These are phyloP conservation scores for Dipodomys merriami DNA, from an alignment of 2,113 vertebrate species.

Conservation along the genomic window DNA sequence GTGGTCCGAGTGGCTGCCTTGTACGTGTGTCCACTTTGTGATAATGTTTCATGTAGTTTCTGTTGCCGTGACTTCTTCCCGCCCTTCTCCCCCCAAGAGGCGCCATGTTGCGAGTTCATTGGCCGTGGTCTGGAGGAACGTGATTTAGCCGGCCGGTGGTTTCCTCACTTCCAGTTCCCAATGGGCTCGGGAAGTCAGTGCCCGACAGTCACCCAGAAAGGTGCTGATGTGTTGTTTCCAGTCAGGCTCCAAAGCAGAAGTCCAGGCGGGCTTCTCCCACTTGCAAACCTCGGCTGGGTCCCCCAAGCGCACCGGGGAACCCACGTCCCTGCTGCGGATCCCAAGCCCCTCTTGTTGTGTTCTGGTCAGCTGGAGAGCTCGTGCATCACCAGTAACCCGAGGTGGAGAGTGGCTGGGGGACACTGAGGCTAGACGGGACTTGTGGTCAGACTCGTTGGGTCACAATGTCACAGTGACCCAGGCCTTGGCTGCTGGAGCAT, in stretches of 20 bases:
- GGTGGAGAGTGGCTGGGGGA: neutral
- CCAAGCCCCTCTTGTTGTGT: rapidly evolving
- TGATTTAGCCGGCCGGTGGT: rapidly evolving
- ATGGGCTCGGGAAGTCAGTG: neutral
- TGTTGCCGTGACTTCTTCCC: neutral
- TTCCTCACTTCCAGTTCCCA: constrained; percentile 39
- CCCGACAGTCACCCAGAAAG: neutral
- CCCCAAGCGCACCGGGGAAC: neutral
- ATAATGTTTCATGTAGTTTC: neutral
- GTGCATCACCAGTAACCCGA: rapidly evolving
- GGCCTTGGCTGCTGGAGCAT: neutral
- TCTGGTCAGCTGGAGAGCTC: rapidly evolving
- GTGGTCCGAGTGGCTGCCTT: neutral
- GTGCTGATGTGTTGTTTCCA: constrained; percentile 48
- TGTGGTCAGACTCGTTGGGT: neutral
- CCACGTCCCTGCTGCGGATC: neutral
- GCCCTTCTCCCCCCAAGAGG: neutral
- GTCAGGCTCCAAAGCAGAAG: constrained; percentile 46
- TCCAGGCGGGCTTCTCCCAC: neutral
- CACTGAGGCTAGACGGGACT: rapidly evolving
- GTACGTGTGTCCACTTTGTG: neutral
- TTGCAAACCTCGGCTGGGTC: neutral
- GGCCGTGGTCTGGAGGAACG: neutral
- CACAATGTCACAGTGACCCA: neutral
- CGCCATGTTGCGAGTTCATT: rapidly evolving